Percentiles rank a stretch among this genome's conserved stretches.
Evolutionary conservation across 1,140 invertebrate genomes (phyloP).

Genomic region (Pseudachorutes palmiensis): DNA sequence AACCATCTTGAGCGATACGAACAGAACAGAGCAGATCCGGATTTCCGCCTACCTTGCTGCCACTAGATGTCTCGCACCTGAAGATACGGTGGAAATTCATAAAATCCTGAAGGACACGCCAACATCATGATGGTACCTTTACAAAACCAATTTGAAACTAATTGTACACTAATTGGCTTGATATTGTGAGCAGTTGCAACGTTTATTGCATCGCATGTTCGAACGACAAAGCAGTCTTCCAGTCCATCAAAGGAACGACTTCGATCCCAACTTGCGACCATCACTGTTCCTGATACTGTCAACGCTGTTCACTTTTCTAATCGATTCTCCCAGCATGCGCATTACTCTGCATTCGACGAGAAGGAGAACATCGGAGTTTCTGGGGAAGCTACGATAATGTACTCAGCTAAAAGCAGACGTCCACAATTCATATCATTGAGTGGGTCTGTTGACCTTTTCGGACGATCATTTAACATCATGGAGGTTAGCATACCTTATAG

Average conservation of each 20-base stretch:
- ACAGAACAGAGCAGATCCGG: neutral
- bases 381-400: neutral
- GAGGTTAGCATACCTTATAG: too few species aligned
- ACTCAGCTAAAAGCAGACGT: neutral
- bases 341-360: neutral
- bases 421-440: neutral
- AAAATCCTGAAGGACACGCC: too few species aligned
- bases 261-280: neutral
- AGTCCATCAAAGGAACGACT: neutral
- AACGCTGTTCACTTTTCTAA: neutral
- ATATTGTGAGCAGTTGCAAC: neutral
- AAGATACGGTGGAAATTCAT: neutral
- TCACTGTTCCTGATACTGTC: neutral
- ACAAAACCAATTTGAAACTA: too few species aligned
- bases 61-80: neutral
- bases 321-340: neutral
- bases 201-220: neutral
- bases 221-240: neutral
- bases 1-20: neutral
- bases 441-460: neutral
- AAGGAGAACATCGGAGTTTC: neutral
- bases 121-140: too few species aligned
- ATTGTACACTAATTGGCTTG: too few species aligned
- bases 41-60: neutral
- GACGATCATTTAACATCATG: neutral